Percentiles rank a stretch among this genome's conserved stretches.
These are phyloP conservation scores for rabbit (Oryctolagus cuniculus) DNA, from an alignment of 2,113 vertebrate genomes.

Conservation along the genomic window mOryCun1.1 NC_091438.1:144220501-144221000, in stretches of 20 bases:
- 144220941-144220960: too few species aligned
- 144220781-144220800: not conserved
- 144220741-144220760: not conserved
- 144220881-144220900: not conserved
- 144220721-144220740: too few species aligned
- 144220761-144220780: not conserved
- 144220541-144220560: not conserved
- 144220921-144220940: not conserved
- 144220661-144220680: too few species aligned
- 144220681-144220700: not conserved
- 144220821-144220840: too few species aligned
- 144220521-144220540: not conserved
- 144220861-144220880: not conserved
- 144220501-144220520: too few species aligned
- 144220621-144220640: too few species aligned
- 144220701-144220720: too few species aligned
- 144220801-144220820: too few species aligned
- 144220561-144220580: not conserved
- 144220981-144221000: too few species aligned
- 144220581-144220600: too few species aligned
- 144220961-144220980: not conserved
- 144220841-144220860: not conserved
- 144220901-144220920: not conserved
- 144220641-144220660: too few species aligned
- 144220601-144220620: too few species aligned